These are phyloP conservation scores for Sternotherus odoratus DNA, from an alignment of 2,797 vertebrate genomes.

Conservation along the genomic window DNA sequence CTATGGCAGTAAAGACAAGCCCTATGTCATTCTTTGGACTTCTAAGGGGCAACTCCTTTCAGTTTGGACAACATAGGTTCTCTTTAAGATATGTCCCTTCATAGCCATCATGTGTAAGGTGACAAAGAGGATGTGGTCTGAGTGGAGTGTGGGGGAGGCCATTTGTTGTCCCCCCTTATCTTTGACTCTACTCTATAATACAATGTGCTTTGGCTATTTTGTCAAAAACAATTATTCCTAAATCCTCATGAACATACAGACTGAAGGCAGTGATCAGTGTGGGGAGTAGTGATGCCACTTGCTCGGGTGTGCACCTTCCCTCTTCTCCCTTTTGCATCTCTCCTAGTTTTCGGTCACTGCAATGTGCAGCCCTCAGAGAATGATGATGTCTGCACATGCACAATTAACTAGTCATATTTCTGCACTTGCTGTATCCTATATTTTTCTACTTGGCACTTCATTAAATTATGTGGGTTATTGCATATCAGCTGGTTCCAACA, in stretches of 20 bases:
- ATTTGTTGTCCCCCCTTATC: background rate
- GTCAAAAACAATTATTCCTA: background rate
- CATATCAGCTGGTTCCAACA: background rate
- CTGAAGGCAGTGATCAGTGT: background rate
- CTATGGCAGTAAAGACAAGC: background rate
- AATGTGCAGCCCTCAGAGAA: background rate
- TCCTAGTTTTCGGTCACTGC: background rate
- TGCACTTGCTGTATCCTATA: background rate
- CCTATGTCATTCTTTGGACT: background rate
- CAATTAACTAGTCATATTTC: background rate
- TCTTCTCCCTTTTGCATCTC: accelerated
- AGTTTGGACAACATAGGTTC: background rate
- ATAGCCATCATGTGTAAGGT: background rate
- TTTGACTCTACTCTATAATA: background rate
- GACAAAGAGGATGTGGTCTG: background rate
- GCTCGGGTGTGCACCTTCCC: background rate
- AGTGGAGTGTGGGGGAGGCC: background rate
- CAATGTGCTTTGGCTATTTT: background rate
- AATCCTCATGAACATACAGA: background rate
- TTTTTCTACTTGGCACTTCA: background rate
- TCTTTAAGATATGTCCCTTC: background rate
- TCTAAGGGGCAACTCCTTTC: background rate
- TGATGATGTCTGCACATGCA: background rate
- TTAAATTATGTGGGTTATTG: background rate
- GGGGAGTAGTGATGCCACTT: background rate